Conservation (phyloP, 2,113 vertebrate genomes). For the Aleadryas rufinucha region DNA sequence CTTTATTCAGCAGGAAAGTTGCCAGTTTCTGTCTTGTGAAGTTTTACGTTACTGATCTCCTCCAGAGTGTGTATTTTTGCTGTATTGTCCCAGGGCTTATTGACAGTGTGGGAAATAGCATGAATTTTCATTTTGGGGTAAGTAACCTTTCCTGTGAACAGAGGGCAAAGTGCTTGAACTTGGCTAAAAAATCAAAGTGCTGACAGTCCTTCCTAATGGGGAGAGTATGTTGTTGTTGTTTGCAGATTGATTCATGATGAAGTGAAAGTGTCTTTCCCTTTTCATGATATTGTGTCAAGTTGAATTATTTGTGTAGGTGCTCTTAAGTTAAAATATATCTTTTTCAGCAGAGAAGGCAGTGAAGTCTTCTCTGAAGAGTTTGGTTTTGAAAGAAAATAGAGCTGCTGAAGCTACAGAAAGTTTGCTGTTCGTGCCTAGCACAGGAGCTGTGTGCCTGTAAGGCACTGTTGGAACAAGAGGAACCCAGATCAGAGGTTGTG, state of each 20-base stretch:
- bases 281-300: neutral
- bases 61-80: neutral
- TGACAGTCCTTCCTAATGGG: neutral
- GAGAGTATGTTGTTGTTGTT: neutral
- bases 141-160: neutral
- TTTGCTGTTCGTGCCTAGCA: neutral
- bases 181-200: neutral
- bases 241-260: neutral
- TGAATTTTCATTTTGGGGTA: neutral
- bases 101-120: neutral
- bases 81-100: neutral
- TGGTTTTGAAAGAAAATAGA: neutral
- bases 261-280: neutral
- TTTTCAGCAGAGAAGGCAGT: neutral
- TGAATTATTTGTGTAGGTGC: neutral
- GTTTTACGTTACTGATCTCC: neutral
- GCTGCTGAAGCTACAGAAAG: neutral
- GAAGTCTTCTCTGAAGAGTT: neutral
- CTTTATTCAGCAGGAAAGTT: neutral
- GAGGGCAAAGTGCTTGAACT: neutral
- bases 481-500: neutral
- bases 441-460: neutral
- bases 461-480: neutral
- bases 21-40: neutral
- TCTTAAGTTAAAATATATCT: neutral